Percentiles rank a stretch among this genome's conserved stretches.
phyloP scores from a whole-genome alignment of 2,888 invertebrate genomes.

The Nomada ferruginata region DNA sequence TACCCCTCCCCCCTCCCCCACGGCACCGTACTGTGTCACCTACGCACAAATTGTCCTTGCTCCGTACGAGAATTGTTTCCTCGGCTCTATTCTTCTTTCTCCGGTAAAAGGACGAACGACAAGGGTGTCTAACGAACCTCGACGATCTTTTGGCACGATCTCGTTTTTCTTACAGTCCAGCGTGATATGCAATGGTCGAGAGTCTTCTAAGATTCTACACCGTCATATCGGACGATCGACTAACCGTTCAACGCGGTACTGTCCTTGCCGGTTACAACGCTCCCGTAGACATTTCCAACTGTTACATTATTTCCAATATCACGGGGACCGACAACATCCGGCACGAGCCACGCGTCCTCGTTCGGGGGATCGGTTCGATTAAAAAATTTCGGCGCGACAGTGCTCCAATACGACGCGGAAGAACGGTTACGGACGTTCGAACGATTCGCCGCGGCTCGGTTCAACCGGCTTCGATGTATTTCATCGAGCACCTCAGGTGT shows the following conservation, averaged over 20 bases:
- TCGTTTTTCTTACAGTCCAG: background rate
- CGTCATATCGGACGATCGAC: conserved; percentile 22
- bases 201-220: conserved; percentile 16
- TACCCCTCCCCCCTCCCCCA: background rate
- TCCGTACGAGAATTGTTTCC: background rate
- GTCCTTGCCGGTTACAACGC: conserved; percentile 13
- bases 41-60: conserved; percentile 27
- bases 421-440: background rate
- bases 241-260: background rate
- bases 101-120: background rate
- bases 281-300: conserved; percentile 2
- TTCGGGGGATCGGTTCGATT: background rate
- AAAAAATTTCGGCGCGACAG: background rate
- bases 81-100: background rate
- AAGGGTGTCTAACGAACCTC: background rate
- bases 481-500: conserved; percentile 31
- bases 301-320: conserved; percentile 23
- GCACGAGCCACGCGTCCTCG: background rate
- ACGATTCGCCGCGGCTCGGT: background rate
- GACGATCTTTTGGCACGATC: conserved; percentile 1
- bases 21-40: conserved; percentile 18
- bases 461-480: conserved; percentile 2
- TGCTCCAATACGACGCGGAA: background rate
- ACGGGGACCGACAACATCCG: background rate
- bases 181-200: no score